Base-by-base conservation (phyloP, 2,797 vertebrate species). In the Lepus oiostolus region DNA sequence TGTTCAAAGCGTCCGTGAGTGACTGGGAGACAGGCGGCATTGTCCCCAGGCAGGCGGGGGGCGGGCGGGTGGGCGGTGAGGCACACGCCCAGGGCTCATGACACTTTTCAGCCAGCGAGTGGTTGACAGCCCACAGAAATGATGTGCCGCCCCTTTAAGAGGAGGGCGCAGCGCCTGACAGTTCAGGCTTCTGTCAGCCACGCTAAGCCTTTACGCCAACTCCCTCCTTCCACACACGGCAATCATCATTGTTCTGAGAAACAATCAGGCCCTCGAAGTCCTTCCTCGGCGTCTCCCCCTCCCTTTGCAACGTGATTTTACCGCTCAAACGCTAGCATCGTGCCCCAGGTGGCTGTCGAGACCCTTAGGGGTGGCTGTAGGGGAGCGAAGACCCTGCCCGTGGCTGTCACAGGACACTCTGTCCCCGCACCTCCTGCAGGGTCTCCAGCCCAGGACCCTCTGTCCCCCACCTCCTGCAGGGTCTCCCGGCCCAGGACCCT, bases 151-250 rank as follows among this genome's bases (percentile, higher is more conserved):
- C 77, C 94, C 77, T 72, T 2, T 65, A 74, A 17, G 8, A 68
- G 80, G 94, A 32, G 32, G 35, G 88, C 80, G 83, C 79, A 82
- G 26, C 1, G 5, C n/a, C 62, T 7, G 42, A 38, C n/a, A 74
- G 77, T 74, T 79, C 81, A 24, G 26, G 60, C 9, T 82, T 42
- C 87, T 89, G 71, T 92, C 95, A 89, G 63, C 42, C 42, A 47
- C 42, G 1, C 42, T 47, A 47, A 47, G 42, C 7, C 42, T 42
- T 42, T 42, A 42, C 7, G 42, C 42, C 42, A 38, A 7, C 42
- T 42, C 12, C 38, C n/a, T 89, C 1, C 10, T 72, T 32, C 6
- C 42, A 26, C 62, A 42, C 38, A 3, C 0, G 42, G 32, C 24
- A 1, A 19, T 8, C 91, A 12, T 32, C 1, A 0, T 1, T 3